Evolutionary conservation across 2,797 vertebrate species (phyloP).

Genomic region (Enoplosus armatus): DNA sequence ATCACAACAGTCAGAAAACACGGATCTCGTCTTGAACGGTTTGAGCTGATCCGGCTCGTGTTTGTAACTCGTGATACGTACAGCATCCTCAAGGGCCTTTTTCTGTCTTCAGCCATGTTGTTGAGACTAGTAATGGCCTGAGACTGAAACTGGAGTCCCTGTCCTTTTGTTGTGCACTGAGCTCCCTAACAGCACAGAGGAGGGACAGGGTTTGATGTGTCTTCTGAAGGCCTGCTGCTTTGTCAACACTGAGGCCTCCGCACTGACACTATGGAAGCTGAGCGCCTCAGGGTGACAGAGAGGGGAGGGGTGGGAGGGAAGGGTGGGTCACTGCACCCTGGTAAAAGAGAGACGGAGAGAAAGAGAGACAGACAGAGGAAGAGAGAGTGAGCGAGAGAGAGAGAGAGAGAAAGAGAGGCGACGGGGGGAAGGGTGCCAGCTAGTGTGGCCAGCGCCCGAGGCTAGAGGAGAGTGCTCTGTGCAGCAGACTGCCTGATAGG

Average conservation of each 20-base stretch:
- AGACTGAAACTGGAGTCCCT: constrained; percentile 74
- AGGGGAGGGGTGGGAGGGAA: constrained; percentile 53
- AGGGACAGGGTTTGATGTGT: constrained; percentile 82
- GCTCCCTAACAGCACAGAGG: constrained; percentile 71
- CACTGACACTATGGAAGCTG: constrained; percentile 78
- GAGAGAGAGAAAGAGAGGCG: constrained; percentile 43
- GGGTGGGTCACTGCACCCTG: constrained; percentile 74
- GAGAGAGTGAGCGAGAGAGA: constrained; percentile 57
- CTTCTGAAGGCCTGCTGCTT: constrained; percentile 85
- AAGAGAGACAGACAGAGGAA: constrained; percentile 56
- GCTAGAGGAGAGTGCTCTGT: constrained; percentile 80
- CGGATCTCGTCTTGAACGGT: constrained; percentile 64
- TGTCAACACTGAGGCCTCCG: constrained; percentile 83
- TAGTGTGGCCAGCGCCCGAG: constrained; percentile 77
- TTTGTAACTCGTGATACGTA: constrained; percentile 55
- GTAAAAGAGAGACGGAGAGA: constrained; percentile 65
- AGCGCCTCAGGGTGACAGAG: constrained; percentile 67
- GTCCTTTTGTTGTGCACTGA: constrained; percentile 76
- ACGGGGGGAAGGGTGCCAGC: constrained; percentile 69
- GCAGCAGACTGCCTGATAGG: constrained; percentile 81
- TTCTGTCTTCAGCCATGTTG: constrained; percentile 69
- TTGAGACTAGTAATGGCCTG: constrained; percentile 72
- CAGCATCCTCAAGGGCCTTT: constrained; percentile 61
- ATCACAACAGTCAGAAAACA: constrained; percentile 69
- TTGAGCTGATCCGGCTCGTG: constrained; percentile 53